These are phyloP conservation scores for Cyclura pinguis DNA, from an alignment of 2,797 vertebrate genomes.

Conservation along the genomic window DNA sequence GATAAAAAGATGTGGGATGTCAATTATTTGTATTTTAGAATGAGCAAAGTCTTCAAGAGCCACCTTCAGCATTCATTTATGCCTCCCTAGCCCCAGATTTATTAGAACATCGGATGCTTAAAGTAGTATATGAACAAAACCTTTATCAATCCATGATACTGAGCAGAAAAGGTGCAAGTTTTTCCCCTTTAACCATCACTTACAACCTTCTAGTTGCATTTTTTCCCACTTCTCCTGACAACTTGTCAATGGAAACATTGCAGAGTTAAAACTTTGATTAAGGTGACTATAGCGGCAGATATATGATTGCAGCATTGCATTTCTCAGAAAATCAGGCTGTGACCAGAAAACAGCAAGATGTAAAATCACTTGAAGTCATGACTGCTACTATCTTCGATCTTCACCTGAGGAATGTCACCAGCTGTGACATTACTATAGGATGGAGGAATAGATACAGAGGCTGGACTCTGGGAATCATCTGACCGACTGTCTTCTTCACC, in stretches of 20 bases:
- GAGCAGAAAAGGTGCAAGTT: neutral
- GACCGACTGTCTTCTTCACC: slow-evolving; percentile 79
- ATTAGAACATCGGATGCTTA: neutral
- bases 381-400: slow-evolving; percentile 63
- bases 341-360: slow-evolving; percentile 20
- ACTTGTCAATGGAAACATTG: neutral
- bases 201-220: neutral
- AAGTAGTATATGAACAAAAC: slow-evolving; percentile 31
- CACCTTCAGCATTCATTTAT: neutral
- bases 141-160: neutral
- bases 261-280: neutral
- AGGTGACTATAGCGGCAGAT: neutral
- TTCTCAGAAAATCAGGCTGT: slow-evolving; percentile 12
- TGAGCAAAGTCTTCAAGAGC: neutral
- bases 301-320: neutral
- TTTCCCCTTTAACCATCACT: slow-evolving; percentile 27
- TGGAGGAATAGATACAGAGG: slow-evolving; percentile 89
- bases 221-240: neutral
- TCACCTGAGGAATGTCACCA: slow-evolving; percentile 74
- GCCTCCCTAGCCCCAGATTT: too few relatives aligned
- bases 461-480: slow-evolving; percentile 79
- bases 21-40: neutral
- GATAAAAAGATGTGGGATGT: neutral
- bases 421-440: slow-evolving; percentile 88
- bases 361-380: neutral